Percentiles rank a stretch among this genome's conserved stretches.
phyloP scores from a whole-genome alignment of 2,888 invertebrate species.

The Heliconius hortense region DNA sequence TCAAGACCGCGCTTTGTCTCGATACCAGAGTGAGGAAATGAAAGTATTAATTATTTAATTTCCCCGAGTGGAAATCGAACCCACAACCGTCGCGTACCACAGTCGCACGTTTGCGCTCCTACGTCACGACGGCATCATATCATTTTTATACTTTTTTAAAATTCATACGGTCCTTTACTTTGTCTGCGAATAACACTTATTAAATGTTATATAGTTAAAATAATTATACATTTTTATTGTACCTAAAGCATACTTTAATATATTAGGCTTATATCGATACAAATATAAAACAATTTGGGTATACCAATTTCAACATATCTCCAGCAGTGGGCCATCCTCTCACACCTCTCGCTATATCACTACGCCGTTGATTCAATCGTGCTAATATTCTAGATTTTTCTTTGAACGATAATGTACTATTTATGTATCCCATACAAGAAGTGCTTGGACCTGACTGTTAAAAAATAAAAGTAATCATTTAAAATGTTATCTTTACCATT shows the following conservation, averaged over 20 bases:
- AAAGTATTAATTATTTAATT: not conserved
- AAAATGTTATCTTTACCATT: not conserved
- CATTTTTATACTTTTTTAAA: too few species aligned
- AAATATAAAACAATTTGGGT: conserved; percentile 25
- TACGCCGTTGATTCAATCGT: conserved; percentile 65
- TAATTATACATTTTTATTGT: not conserved
- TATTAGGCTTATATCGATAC: not conserved
- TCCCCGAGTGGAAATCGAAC: too few species aligned
- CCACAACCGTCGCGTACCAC: too few species aligned
- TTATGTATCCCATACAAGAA: conserved; percentile 60
- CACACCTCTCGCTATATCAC: conserved; percentile 61
- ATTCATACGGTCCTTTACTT: too few species aligned
- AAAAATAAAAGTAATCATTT: not conserved
- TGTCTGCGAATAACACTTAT: not conserved
- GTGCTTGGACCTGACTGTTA: conserved; percentile 58
- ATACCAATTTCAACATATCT: conserved; percentile 71
- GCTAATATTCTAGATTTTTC: conserved; percentile 60
- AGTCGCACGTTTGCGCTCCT: too few species aligned
- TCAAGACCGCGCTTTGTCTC: not conserved
- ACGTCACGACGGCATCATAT: too few species aligned
- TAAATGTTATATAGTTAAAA: not conserved
- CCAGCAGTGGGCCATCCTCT: conserved; percentile 60
- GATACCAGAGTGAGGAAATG: not conserved
- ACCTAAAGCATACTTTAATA: not conserved
- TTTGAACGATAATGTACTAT: conserved; percentile 51